Base-by-base conservation (phyloP, 92 coral and sea anemone species). In the Pocillopora meandrina region DNA sequence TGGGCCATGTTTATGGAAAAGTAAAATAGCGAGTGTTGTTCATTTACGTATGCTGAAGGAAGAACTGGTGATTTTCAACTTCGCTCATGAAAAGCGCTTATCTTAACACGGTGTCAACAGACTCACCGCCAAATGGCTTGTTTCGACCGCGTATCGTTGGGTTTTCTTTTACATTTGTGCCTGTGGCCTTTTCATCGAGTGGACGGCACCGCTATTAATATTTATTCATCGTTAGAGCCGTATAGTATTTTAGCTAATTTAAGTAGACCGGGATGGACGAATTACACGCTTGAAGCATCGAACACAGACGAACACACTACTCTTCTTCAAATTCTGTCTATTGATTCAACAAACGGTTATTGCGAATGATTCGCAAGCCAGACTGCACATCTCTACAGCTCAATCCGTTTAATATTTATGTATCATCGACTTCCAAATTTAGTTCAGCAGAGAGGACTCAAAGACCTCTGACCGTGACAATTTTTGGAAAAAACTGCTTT, bases 261-360 rank as follows among this genome's bases (percentile, higher is more conserved):
- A 83, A 84, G 87, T 57, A 81, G 85, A 75, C 62, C 82, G 82
- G 90, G 87, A 1, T 82, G 90, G 84, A 90, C 86, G 61, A 89
- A 92, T 61, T 92, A 87, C 61, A 31, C 89, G 65, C 56, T 92
- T 9, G 81, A 52, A 61, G 18, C 76, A 34, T 61, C 89, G 65
- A 72, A 72, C 59, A 78, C 72, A 55, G 86, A 89, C 26, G 76
- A 67, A 71, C 90, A 64, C 8, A 70, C 23, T 61, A 72, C 74
- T 19, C 79, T 23, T 23, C 26, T 88, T 75, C 79, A 85, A 82
- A 33, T 90, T 60, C 63, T 94, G 23, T 75, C 82, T 88, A 82
- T 96, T 84, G 96, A 94, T 78, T 84, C 85, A 64, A 78, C 79
- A 47, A 83, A 75, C 19, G 99, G 99, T 78, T 89, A 81, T 90